phyloP scores from a whole-genome alignment of 2,888 invertebrate genomes.

The Ochropacha duplaris region DNA sequence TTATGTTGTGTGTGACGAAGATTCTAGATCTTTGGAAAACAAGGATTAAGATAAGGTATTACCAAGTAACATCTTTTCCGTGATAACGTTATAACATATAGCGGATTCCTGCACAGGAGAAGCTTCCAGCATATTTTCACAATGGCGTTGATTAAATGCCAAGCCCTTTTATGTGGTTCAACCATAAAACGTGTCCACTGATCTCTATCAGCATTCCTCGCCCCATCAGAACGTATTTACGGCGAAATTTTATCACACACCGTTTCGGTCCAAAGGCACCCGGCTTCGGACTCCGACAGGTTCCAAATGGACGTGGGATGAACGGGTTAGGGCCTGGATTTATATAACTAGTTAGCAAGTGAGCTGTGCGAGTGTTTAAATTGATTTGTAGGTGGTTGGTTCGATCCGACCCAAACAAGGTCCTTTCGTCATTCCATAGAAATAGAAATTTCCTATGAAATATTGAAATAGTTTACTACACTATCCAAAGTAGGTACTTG shows the following conservation, averaged over 20 bases:
- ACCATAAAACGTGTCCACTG: conserved; percentile 48
- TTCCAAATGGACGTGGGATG: conserved; percentile 42
- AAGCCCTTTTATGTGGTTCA: conserved; percentile 35
- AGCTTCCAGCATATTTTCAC: neutral
- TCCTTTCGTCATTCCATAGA: neutral
- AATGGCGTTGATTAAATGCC: conserved; percentile 36
- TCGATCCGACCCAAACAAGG: neutral
- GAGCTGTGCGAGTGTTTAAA: conserved; percentile 17
- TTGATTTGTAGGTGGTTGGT: conserved; percentile 6
- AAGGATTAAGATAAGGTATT: no score
- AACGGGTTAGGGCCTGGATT: conserved; percentile 22
- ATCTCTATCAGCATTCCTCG: conserved; percentile 55
- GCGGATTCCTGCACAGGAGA: neutral
- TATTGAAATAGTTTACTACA: no score
- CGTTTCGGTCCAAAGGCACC: conserved; percentile 33
- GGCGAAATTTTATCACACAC: conserved; percentile 55
- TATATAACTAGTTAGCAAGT: conserved; percentile 12
- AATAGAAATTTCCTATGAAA: neutral
- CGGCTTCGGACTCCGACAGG: conserved; percentile 31
- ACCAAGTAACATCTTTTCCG: neutral
- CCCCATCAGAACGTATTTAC: conserved; percentile 52
- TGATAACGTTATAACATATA: neutral
- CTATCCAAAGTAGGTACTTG: neutral
- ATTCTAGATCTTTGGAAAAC: neutral
- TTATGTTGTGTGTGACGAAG: neutral